phyloP scores from a whole-genome alignment of 2,797 vertebrate genomes.

The Lemur catta region DNA sequence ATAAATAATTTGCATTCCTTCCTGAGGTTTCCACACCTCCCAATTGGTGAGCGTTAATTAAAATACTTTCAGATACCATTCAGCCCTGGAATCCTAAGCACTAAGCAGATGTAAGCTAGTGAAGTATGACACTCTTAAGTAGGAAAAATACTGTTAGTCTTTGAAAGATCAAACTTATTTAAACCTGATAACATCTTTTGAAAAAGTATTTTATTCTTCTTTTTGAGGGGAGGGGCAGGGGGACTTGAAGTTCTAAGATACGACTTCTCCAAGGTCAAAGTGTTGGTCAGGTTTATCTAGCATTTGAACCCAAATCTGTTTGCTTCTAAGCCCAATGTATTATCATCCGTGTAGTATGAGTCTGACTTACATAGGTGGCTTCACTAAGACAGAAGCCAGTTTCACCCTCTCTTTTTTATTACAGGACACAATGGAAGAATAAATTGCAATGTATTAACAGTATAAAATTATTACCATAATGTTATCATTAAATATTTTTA shows the following conservation, averaged over 20 bases:
- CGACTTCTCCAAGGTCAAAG: background rate
- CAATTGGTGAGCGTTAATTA: background rate
- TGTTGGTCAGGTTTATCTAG: background rate
- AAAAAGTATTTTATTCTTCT: background rate
- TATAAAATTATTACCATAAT: background rate
- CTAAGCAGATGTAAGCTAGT: background rate
- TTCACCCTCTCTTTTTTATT: background rate
- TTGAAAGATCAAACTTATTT: background rate
- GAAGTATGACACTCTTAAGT: background rate
- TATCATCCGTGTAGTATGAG: background rate
- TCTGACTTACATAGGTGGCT: background rate
- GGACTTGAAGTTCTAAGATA: background rate
- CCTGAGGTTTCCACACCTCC: background rate
- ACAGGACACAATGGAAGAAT: background rate
- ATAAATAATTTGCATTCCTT: background rate
- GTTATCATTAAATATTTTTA: background rate
- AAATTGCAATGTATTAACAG: background rate
- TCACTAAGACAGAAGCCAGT: background rate
- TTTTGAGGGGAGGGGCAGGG: background rate
- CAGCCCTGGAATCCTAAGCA: conserved; percentile 1
- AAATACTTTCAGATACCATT: background rate
- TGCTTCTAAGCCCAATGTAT: background rate
- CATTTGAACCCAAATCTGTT: background rate
- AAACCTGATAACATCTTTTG: background rate
- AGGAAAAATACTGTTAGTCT: background rate